Evolutionary conservation across 2,888 invertebrate genomes (phyloP), one percentile per base, ranked within the genome.

Genomic region (Zaprionus bogoriensis): DNA sequence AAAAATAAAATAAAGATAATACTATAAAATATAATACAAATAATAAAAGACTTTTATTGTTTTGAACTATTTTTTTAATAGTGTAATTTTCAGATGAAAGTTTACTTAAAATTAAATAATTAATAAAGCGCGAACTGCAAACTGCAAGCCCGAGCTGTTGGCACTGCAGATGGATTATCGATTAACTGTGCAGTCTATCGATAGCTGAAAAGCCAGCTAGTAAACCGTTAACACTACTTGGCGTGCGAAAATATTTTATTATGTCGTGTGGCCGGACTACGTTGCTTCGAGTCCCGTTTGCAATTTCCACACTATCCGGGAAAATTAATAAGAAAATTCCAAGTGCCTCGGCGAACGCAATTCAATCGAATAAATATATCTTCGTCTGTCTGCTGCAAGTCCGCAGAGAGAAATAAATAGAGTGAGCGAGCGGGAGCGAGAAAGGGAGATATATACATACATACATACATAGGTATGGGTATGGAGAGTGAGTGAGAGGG

Each of bases 351-450:
- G 10, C 12, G 27, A 55, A 19, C 47, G 72, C 47, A 68, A 55
- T 59, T 68, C 58, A 63, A 64, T 74, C 53, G 50, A 54, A 67
- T 50, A 67, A 69, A 72, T 74, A 65, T 74, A 70, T 72, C 50
- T 44, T 39, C 23, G 32, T 44, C 57, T 64, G 70, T 57, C 69
- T 51, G 39, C 45, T 14, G 4, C 6, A 57, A 47, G 44, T 53
- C 71, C 53, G 17, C 1, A 4, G 70, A 64, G 74, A n/a, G 53
- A 60, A 60, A 72, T 60, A 72, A 72, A 74, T 59, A 59, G 48
- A 41, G 53, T 1, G 12, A 20, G 25, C 22, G 38, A 41, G 19
- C 5, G 12, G 14, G 50, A 45, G 44, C 4, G n/a, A 39, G 12
- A n/a, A 28, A 5, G 14, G 46, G 41, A 17, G n/a, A n/a, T n/a